phyloP scores from a whole-genome alignment of 2,888 invertebrate genomes.

The Thysanoteuthis rhombus region DNA sequence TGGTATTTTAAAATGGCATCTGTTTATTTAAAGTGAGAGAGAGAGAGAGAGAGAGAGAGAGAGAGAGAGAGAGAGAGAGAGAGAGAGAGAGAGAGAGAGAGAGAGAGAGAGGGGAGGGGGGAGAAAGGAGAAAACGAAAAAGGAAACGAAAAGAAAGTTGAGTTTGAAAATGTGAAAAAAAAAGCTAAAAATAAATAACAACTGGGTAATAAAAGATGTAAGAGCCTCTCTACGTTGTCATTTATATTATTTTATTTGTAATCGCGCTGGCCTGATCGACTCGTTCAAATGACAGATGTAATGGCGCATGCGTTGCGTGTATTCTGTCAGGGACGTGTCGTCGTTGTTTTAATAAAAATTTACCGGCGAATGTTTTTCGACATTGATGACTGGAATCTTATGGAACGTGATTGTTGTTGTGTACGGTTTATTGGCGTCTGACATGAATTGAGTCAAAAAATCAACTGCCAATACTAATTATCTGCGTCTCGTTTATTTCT shows the following conservation, averaged over 20 bases:
- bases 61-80: background rate
- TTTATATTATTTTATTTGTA: background rate
- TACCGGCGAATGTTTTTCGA: background rate
- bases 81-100: background rate
- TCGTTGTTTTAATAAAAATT: background rate
- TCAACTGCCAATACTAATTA: background rate
- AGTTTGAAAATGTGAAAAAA: too few species aligned
- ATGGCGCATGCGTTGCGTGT: slow-evolving; percentile 12
- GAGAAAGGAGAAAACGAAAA: background rate
- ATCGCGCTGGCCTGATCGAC: background rate
- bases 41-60: background rate
- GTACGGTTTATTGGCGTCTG: background rate
- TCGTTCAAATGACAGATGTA: background rate
- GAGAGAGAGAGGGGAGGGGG: background rate
- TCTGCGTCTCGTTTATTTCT: background rate
- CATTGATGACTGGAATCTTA: background rate
- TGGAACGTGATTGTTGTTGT: background rate
- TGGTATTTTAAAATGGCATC: background rate
- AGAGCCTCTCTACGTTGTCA: background rate
- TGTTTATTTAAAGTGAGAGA: background rate
- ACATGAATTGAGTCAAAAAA: background rate
- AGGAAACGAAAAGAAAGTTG: background rate
- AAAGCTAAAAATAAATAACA: too few species aligned
- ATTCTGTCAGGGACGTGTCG: background rate
- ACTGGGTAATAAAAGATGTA: background rate